These are phyloP conservation scores for Cladopsammia gracilis DNA, from an alignment of 64 coral and sea anemone species.

Conservation along the genomic window DNA sequence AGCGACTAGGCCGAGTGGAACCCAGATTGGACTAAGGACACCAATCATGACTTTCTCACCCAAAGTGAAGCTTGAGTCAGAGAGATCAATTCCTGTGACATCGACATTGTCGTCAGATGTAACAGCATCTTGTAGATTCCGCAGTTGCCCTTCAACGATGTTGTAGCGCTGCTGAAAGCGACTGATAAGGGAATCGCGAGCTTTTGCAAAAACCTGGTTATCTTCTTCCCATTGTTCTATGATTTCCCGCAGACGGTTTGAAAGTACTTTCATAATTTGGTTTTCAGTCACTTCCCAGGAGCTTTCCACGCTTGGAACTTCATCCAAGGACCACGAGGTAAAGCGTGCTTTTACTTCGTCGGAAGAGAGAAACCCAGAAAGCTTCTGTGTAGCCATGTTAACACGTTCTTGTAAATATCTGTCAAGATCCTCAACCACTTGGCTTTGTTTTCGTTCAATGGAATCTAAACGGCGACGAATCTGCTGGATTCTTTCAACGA, in stretches of 20 bases:
- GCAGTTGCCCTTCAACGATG: not conserved
- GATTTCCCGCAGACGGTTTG: not conserved
- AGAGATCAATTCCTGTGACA: not conserved
- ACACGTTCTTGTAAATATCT: not conserved
- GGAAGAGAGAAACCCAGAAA: not conserved
- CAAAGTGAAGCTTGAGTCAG: not conserved
- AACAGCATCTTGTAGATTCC: not conserved
- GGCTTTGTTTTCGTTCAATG: not conserved
- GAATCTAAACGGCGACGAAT: not conserved
- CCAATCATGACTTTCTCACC: slow-evolving; percentile 3
- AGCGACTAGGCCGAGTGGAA: slow-evolving; percentile 22
- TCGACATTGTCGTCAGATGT: not conserved
- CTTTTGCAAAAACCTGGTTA: not conserved
- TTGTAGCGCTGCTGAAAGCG: slow-evolving; percentile 26
- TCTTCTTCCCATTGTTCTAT: slow-evolving; percentile 44
- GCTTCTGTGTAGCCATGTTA: not conserved
- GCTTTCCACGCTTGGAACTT: not conserved
- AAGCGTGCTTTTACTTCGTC: slow-evolving; percentile 1
- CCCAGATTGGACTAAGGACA: slow-evolving; percentile 20
- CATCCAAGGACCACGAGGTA: slow-evolving; percentile 1
- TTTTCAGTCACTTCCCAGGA: slow-evolving; percentile 17
- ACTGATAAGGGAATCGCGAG: not conserved
- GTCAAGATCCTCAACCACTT: not conserved
- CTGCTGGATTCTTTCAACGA: too few species aligned
- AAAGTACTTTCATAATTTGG: not conserved